Evolutionary conservation across 2,888 invertebrate species (phyloP).

Genomic region (Perithous albicinctus): DNA sequence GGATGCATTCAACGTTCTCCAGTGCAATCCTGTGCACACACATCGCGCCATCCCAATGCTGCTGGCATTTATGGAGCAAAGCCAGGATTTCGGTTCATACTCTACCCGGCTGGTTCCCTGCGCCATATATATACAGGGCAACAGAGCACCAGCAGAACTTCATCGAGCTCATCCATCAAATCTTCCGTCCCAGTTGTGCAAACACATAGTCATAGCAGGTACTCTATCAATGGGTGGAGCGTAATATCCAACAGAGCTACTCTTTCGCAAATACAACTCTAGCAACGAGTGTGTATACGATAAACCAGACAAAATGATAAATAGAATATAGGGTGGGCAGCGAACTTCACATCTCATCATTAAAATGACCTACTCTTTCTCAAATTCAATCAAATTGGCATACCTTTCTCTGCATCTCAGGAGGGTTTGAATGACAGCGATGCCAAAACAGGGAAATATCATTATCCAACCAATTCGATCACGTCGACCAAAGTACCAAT

Average conservation of each 20-base stretch:
- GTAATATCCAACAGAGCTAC: conserved; percentile 17
- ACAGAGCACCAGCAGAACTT: conserved; percentile 67
- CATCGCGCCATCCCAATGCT: conserved; percentile 32
- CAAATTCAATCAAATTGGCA: not conserved
- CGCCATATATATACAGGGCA: conserved; percentile 10
- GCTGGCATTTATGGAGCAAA: conserved; percentile 60
- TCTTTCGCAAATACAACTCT: conserved; percentile 28
- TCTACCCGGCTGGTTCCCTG: conserved; percentile 29
- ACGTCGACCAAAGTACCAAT: not conserved
- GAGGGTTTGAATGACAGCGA: not conserved
- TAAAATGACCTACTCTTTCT: not conserved
- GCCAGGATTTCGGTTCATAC: conserved; percentile 63
- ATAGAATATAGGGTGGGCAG: not conserved
- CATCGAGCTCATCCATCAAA: conserved; percentile 72
- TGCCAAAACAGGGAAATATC: not conserved
- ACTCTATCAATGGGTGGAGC: not conserved
- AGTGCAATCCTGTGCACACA: conserved; percentile 36
- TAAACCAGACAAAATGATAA: conserved; percentile 28
- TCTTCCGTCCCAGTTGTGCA: conserved; percentile 57
- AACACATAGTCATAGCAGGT: conserved; percentile 28
- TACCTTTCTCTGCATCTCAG: not conserved
- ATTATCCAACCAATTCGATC: conserved; percentile 31
- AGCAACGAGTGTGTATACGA: not conserved
- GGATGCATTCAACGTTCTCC: conserved; percentile 33
- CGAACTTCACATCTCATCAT: not conserved